Evolutionary conservation across 2,113 vertebrate species (phyloP).

Genomic region (Circaetus cinerascens): DNA sequence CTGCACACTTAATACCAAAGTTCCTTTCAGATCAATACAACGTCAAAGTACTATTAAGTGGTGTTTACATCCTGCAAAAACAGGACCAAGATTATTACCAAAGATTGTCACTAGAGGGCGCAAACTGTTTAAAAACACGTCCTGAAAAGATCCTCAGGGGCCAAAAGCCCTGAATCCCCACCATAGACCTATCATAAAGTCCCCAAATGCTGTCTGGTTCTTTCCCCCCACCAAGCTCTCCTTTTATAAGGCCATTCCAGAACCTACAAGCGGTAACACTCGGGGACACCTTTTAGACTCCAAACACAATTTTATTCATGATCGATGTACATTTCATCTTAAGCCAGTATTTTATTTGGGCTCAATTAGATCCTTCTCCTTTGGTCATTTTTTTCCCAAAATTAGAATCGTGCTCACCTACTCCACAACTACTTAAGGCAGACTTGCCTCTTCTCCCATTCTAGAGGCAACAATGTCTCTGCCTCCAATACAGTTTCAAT

Average conservation of each 20-base stretch:
- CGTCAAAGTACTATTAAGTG: background rate
- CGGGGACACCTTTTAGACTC: background rate
- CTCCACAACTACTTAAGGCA: background rate
- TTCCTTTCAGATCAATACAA: background rate
- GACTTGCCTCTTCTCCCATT: background rate
- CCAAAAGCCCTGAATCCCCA: background rate
- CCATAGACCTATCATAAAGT: rapidly evolving
- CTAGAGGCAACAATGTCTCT: background rate
- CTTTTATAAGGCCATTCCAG: background rate
- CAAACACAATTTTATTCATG: background rate
- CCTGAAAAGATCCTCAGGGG: background rate
- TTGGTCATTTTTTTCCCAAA: background rate
- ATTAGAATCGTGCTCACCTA: background rate
- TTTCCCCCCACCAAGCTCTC: rapidly evolving
- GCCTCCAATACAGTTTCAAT: background rate
- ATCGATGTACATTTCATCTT: background rate
- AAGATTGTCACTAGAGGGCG: conserved; percentile 11
- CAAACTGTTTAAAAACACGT: background rate
- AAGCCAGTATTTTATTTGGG: background rate
- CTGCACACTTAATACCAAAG: background rate
- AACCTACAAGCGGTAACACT: background rate
- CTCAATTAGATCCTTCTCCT: background rate
- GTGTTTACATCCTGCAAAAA: background rate
- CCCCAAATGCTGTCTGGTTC: background rate
- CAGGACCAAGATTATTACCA: background rate